Evolutionary conservation across 2,113 vertebrate genomes (phyloP).

Genomic region (human): GRCh38 chr5:176781501-176782000

Average conservation of each 20-base stretch:
- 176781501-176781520: not conserved
- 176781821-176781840: not conserved
- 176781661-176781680: not conserved
- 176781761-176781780: not conserved
- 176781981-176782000: not conserved
- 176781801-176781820: fast-evolving
- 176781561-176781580: slow-evolving; percentile 38
- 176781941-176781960: not conserved
- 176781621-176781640: not conserved
- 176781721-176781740: not conserved
- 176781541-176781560: not conserved
- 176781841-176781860: not conserved
- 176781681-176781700: not conserved
- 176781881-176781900: not conserved
- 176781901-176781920: not conserved
- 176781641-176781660: not conserved
- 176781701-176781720: not conserved
- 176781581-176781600: slow-evolving; percentile 44
- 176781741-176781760: not conserved
- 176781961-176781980: not conserved
- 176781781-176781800: not conserved
- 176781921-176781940: not conserved
- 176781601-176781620: not conserved
- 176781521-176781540: not conserved
- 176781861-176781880: not conserved